Evolutionary conservation across 1,140 invertebrate species (phyloP), one percentile per base, ranked within the genome.

Genomic region (Nixonia krombeini): DNA sequence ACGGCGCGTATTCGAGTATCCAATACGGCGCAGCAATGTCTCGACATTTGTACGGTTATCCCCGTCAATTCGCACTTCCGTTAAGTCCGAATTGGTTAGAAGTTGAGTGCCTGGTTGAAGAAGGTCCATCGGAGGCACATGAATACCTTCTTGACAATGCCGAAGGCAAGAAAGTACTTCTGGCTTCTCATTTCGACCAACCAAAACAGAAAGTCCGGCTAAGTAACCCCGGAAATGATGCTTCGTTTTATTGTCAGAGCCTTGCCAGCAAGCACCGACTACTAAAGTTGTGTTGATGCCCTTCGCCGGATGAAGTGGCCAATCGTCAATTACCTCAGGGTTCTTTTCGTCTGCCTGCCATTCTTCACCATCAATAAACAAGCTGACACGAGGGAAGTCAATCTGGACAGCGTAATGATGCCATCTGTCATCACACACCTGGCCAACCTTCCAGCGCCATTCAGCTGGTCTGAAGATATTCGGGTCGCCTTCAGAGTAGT

Each of bases 231-330:
- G 90, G 85, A 96, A 91, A 81, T 94, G 90, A 77, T 96, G 94
- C 75, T 92, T 92, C 88, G 96, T 95, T 79, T 92, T 91, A 70
- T 90, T 91, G 68, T 95, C 93, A 8, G 93, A 93, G 89, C 96
- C 95, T 87, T 99, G 96, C 95, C 96, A 99, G 84, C 98, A 99
- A 17, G 96, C 97, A 6, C 97, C 97, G 12, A 99, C 93, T 0
- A 94, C 92, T 0, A 99, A 83, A 10, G 95, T 96, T 3, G 97
- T 99, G 79, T 97, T 97, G 53, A 96, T 90, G 7, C 92, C 95
- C 61, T 96, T 94, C 0, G 96, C 94, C 15, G 95, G 94, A 82
- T 99, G 98, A 8, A 99, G 87, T n/a, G 98, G 97, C 97, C 97
- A 99, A 84, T 99, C 98, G 83, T 99, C 97, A 76, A 99, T 96